These are phyloP conservation scores for Archips xylosteana DNA, from an alignment of 2,888 invertebrate genomes.

Conservation along the genomic window DNA sequence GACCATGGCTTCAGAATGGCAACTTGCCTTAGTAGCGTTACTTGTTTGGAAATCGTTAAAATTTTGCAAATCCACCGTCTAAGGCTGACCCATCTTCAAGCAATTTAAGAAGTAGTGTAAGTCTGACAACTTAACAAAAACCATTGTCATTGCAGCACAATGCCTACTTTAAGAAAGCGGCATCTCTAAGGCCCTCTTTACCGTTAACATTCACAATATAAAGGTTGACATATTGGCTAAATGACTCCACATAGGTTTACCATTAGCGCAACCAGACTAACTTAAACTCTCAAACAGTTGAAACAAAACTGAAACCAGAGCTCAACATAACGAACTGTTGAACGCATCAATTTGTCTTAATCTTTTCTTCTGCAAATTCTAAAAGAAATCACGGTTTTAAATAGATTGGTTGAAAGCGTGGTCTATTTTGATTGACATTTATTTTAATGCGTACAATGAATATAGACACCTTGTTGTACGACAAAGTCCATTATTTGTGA, in stretches of 20 bases:
- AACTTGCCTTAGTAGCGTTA: too few relatives aligned
- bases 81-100: not conserved
- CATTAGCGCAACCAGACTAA: conserved; percentile 1
- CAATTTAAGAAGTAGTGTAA: not conserved
- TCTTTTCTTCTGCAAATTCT: not conserved
- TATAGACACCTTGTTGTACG: not conserved
- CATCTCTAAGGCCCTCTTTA: not conserved
- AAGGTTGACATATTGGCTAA: conserved; percentile 33
- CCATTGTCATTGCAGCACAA: not conserved
- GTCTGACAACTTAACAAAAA: conserved; percentile 3
- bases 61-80: not conserved
- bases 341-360: conserved; percentile 6
- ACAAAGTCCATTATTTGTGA: not conserved
- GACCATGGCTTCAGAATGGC: too few relatives aligned
- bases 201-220: conserved; percentile 21
- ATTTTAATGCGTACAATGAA: not conserved
- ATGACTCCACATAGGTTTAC: conserved; percentile 13
- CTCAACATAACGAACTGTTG: not conserved
- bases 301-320: not conserved
- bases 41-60: too few relatives aligned
- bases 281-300: not conserved
- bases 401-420: conserved; percentile 15
- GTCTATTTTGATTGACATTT: conserved; percentile 15
- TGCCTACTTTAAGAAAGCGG: conserved; percentile 9
- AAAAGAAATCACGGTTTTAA: conserved; percentile 8